phyloP scores from a whole-genome alignment of 1,140 invertebrate genomes.

The Ceratitis capitata region DNA sequence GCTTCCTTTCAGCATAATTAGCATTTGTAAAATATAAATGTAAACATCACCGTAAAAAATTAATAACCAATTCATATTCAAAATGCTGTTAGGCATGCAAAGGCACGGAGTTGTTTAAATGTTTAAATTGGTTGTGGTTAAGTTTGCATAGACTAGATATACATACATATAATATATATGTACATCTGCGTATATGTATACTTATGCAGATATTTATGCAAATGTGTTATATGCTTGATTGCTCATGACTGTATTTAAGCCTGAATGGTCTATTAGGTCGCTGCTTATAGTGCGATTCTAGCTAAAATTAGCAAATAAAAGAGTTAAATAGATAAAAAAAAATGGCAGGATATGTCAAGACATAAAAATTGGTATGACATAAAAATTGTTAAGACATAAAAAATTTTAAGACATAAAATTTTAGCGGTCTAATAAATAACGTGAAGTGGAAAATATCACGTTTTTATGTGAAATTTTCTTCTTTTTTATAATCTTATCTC shows the following conservation, averaged over 20 bases:
- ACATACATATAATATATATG: too few species aligned
- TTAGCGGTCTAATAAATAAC: too few species aligned
- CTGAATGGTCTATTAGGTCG: background rate
- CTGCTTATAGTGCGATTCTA: background rate
- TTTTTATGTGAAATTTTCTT: too few species aligned
- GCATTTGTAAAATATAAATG: conserved; percentile 5
- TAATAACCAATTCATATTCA: background rate
- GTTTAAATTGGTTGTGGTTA: background rate
- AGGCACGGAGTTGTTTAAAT: background rate
- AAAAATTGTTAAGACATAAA: background rate
- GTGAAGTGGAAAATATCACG: too few species aligned
- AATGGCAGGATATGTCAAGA: background rate
- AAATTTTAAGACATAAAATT: background rate
- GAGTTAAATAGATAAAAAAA: background rate
- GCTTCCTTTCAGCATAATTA: conserved; percentile 1
- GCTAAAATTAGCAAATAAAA: background rate
- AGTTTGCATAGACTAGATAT: too few species aligned
- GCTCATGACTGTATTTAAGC: background rate
- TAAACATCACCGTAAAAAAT: background rate
- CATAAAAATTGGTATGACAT: background rate
- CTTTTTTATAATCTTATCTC: too few species aligned
- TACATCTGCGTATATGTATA: too few species aligned
- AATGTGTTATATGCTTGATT: background rate
- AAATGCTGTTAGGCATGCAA: background rate
- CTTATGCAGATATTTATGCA: background rate